Percentiles rank a stretch among this genome's conserved stretches.
phyloP scores from a whole-genome alignment of 2,797 vertebrate genomes.

The Gallinago stenura region DNA sequence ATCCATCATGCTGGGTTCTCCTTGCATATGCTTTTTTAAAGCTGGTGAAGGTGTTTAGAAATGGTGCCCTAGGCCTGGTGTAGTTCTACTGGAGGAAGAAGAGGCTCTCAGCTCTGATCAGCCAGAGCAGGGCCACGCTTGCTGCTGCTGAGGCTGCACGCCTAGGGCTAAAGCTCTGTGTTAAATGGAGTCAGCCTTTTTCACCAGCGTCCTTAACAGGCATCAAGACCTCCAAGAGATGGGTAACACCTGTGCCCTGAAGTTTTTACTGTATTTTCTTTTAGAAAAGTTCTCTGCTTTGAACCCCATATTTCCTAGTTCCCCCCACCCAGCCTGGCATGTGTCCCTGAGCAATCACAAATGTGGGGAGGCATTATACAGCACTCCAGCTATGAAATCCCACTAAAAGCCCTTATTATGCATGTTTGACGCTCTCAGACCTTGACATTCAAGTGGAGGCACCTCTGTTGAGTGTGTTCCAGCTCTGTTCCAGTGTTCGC shows the following conservation, averaged over 20 bases:
- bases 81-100: background rate
- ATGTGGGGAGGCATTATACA: accelerated
- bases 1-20: accelerated
- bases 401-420: background rate
- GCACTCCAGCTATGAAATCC: background rate
- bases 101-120: background rate
- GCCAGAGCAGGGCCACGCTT: background rate
- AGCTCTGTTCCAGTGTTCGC: background rate
- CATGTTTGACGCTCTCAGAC: background rate
- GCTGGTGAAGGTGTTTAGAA: background rate
- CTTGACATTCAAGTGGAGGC: background rate
- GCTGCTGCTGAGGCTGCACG: background rate
- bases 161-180: background rate
- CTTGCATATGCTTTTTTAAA: background rate
- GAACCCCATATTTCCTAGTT: background rate
- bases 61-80: background rate
- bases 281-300: background rate
- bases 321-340: accelerated
- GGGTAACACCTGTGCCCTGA: background rate
- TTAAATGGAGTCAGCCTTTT: background rate
- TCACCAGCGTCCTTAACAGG: background rate
- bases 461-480: background rate
- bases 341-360: background rate
- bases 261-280: background rate
- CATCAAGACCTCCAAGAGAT: background rate